A percentile compares a stretch with the other conserved stretches of the same genome.
These are phyloP conservation scores for Pimephales promelas DNA, from an alignment of 2,113 vertebrate genomes.

Conservation along the genomic window DNA sequence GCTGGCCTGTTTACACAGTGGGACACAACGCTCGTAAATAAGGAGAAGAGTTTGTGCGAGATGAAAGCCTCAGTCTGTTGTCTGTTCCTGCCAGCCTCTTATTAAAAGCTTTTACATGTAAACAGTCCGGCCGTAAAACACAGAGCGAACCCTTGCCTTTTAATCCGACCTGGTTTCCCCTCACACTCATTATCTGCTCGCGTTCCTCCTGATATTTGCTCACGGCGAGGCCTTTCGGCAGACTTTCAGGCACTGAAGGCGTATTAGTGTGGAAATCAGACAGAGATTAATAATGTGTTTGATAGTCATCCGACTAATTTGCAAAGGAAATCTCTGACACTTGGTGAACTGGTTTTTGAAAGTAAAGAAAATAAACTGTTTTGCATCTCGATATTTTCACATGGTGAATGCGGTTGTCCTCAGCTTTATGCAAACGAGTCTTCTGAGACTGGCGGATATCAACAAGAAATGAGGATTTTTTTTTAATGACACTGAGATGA, in stretches of 20 bases:
- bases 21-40: slow-evolving; percentile 72
- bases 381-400: slow-evolving; percentile 52
- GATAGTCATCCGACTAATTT: slow-evolving; percentile 36
- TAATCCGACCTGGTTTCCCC: slow-evolving; percentile 34
- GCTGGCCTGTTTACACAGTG: slow-evolving; percentile 58
- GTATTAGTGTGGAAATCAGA: background rate
- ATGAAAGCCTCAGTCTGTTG: slow-evolving; percentile 72
- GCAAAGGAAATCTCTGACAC: slow-evolving; percentile 49
- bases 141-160: slow-evolving; percentile 51
- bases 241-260: background rate
- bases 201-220: slow-evolving; percentile 44
- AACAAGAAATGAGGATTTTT: background rate
- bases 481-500: background rate
- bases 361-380: slow-evolving; percentile 41
- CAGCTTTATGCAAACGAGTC: slow-evolving; percentile 53
- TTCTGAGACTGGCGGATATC: background rate
- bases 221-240: background rate
- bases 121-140: slow-evolving; percentile 69
- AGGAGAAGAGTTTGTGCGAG: slow-evolving; percentile 66
- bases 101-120: slow-evolving; percentile 76
- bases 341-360: slow-evolving; percentile 52
- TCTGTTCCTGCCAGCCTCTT: slow-evolving; percentile 65
- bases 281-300: background rate
- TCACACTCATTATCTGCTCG: slow-evolving; percentile 20
- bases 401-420: background rate